Conservation (phyloP, 2,113 vertebrate species). For the Aplodontia rufa region DNA sequence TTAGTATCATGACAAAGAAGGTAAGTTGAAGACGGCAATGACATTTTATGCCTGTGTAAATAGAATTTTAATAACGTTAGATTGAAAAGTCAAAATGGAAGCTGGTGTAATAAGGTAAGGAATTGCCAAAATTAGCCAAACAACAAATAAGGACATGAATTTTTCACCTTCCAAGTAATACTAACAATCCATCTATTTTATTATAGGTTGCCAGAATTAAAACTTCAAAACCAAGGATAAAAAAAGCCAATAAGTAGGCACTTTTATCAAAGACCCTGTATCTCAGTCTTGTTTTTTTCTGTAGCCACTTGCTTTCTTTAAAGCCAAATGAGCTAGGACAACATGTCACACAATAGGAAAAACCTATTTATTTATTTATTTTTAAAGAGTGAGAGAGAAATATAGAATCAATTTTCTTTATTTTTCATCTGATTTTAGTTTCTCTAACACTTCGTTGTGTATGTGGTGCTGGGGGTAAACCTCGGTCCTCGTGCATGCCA, state of each 20-base stretch:
- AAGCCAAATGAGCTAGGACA: not conserved
- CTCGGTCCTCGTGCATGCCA: no score
- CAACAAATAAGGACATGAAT: not conserved
- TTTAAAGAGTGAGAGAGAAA: no score
- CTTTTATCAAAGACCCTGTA: not conserved
- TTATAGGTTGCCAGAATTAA: not conserved
- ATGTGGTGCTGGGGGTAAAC: no score
- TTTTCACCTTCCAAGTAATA: not conserved
- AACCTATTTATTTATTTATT: no score
- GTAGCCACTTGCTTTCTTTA: not conserved
- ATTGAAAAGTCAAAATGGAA: not conserved
- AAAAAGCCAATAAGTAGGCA: not conserved
- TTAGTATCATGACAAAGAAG: not conserved
- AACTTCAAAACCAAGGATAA: not conserved
- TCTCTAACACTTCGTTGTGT: no score
- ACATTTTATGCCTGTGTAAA: not conserved
- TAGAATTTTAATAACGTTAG: not conserved
- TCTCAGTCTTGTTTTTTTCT: not conserved
- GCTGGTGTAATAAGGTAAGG: not conserved
- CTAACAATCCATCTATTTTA: not conserved
- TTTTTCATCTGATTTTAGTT: no score
- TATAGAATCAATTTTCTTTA: no score
- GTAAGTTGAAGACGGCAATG: not conserved
- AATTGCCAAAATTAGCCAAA: conserved; percentile 11
- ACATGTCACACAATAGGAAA: not conserved